phyloP scores from a whole-genome alignment of 2,888 invertebrate species.

The Thymelicus lineola region DNA sequence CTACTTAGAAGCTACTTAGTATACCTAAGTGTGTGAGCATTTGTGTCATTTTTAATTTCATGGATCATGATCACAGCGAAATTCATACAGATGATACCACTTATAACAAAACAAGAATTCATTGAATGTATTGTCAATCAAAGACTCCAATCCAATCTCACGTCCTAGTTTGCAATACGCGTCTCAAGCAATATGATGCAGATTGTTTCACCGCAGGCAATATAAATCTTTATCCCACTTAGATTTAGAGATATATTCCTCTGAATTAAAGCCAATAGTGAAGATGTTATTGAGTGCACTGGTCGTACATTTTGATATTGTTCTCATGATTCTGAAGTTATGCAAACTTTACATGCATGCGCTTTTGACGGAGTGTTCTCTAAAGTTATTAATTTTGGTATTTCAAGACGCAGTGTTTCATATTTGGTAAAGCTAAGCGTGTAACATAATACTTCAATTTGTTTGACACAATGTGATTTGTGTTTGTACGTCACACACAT shows the following conservation, averaged over 20 bases:
- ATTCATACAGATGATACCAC: constrained; percentile 34
- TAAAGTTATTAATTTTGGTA: too few species aligned
- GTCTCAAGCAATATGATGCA: constrained; percentile 64
- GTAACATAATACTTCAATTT: too few species aligned
- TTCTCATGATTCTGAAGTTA: constrained; percentile 18
- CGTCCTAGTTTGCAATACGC: constrained; percentile 67
- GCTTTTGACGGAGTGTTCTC: too few species aligned
- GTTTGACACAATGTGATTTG: too few species aligned
- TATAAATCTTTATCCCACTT: constrained; percentile 50
- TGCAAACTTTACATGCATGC: neutral
- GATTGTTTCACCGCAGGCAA: constrained; percentile 55
- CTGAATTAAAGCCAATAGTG: constrained; percentile 38
- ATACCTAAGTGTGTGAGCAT: too few species aligned
- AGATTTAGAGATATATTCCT: constrained; percentile 51
- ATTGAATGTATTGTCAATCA: constrained; percentile 68
- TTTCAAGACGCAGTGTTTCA: too few species aligned
- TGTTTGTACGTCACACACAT: too few species aligned
- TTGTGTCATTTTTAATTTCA: too few species aligned
- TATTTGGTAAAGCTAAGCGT: too few species aligned
- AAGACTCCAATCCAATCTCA: constrained; percentile 61
- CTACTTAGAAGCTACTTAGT: too few species aligned
- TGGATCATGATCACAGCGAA: too few species aligned
- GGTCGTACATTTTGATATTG: constrained; percentile 40
- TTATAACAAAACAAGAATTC: constrained; percentile 62
- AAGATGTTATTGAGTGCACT: constrained; percentile 53